A percentile compares a stretch with the other conserved stretches of the same genome.
These are phyloP conservation scores for Platyscapa corneri DNA, from an alignment of 1,140 invertebrate genomes.

Conservation along the genomic window DNA sequence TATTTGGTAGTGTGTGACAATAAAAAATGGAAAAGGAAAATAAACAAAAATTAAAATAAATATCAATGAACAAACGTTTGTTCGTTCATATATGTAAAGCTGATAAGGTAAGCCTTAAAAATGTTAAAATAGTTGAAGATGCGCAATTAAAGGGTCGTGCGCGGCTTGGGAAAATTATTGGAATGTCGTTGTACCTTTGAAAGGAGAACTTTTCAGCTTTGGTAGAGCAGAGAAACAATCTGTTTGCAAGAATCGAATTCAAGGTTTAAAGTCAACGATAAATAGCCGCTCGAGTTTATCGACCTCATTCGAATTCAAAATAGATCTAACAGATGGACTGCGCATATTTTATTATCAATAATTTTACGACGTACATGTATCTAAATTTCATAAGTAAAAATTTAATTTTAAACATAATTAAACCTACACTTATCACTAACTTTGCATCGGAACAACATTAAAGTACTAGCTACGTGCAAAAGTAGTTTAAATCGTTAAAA, in stretches of 20 bases:
- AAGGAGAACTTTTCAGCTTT: constrained; percentile 69
- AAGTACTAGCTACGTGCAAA: neutral
- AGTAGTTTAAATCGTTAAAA: no score
- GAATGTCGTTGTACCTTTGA: constrained; percentile 63
- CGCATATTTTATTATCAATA: neutral
- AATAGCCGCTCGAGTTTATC: constrained; percentile 35
- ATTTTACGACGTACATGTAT: neutral
- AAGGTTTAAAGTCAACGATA: constrained; percentile 56
- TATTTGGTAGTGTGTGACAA: neutral
- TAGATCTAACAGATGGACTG: neutral
- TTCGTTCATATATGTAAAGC: neutral
- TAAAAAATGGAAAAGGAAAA: neutral
- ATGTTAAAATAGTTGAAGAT: neutral
- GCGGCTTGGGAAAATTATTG: neutral
- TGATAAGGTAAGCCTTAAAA: neutral
- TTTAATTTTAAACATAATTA: neutral
- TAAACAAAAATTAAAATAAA: neutral
- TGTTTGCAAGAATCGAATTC: constrained; percentile 63
- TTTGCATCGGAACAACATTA: neutral
- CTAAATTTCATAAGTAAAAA: neutral
- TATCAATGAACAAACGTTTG: neutral
- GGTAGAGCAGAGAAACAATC: constrained; percentile 69
- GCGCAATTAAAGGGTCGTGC: neutral
- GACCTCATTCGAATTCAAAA: constrained; percentile 48
- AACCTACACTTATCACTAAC: neutral